Conservation (phyloP, 2,113 vertebrate species). For the Brachyistius frenatus region DNA sequence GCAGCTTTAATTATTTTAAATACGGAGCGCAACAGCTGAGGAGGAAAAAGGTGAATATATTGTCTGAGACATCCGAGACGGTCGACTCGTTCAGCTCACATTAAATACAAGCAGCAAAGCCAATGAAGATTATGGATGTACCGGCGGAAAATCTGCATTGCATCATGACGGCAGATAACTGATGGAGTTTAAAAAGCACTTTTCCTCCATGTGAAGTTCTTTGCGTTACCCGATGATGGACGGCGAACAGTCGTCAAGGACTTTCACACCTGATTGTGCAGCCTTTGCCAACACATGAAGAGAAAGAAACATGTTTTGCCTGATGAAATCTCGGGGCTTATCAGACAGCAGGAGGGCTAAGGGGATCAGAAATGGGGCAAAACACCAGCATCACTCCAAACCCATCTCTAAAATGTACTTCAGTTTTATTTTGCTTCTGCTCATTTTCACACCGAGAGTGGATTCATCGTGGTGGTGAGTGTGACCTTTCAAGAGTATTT, state of each 20-base stretch:
- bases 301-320: constrained; percentile 69
- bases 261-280: constrained; percentile 54
- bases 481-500: not conserved
- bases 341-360: constrained; percentile 70
- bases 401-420: constrained; percentile 80
- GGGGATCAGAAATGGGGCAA: constrained; percentile 76
- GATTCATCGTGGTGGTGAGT: constrained; percentile 97
- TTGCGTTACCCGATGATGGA: constrained; percentile 61
- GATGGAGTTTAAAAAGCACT: constrained; percentile 39
- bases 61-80: not conserved
- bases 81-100: not conserved
- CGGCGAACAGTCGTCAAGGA: constrained; percentile 48
- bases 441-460: constrained; percentile 90
- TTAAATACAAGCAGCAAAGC: not conserved
- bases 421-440: constrained; percentile 86
- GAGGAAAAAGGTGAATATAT: constrained; percentile 7
- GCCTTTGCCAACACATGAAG: constrained; percentile 66
- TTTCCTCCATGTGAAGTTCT: constrained; percentile 11
- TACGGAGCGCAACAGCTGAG: constrained; percentile 29
- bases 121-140: constrained; percentile 36
- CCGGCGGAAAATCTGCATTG: not conserved
- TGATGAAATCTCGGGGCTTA: constrained; percentile 71
- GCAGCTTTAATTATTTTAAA: not conserved
- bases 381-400: constrained; percentile 69
- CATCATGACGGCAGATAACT: not conserved